Evolutionary conservation across 2,113 vertebrate species (phyloP), one percentile per base, ranked within the genome.

Genomic region (Alligator sinensis): DNA sequence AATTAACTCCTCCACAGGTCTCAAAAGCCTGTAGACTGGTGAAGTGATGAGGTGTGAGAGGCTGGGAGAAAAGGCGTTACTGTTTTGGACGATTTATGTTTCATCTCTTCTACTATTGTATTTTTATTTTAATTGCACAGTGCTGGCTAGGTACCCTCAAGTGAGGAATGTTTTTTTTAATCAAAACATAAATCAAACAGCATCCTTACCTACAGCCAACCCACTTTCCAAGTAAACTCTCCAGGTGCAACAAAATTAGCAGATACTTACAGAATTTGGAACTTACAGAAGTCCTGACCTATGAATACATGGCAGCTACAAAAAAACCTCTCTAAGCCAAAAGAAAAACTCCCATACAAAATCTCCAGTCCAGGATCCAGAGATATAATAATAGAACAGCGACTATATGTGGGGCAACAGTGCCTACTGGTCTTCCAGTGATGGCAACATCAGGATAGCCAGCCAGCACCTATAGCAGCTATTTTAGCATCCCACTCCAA

Each of bases 1-100:
- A 91, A 82, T 47, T 24, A 47, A 88, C 13, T 13, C 3, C 61
- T 27, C 78, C 82, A 11, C 7, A 66, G 68, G 61, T 27, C 90
- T 82, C 58, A 54, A 3, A 93, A 96, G 63, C 34, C 60, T 78
- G 22, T 18, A 16, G 18, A 27, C 16, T 88, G 28, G 17, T 2
- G 6, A n/a, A 0, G 64, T 18, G 24, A 58, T 30, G 30, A 81
- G 7, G 72, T 77, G 47, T 0, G 1, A 84, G 14, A 74, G 1
- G 9, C 5, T 89, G 84, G 90, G 58, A 85, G 79, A 24, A 0
- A 0, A 79, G 47, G 54, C 83, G 25, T 13, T 30, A 30, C 27
- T 30, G 68, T 18, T 88, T 87, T 81, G 75, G 80, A 80, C 59
- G 59, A 78, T 80, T 81, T 84, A 1, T 66, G 55, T 90, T 82